Conservation (phyloP, 2,113 vertebrate genomes). For the Paradoxurus hermaphroditus region DNA sequence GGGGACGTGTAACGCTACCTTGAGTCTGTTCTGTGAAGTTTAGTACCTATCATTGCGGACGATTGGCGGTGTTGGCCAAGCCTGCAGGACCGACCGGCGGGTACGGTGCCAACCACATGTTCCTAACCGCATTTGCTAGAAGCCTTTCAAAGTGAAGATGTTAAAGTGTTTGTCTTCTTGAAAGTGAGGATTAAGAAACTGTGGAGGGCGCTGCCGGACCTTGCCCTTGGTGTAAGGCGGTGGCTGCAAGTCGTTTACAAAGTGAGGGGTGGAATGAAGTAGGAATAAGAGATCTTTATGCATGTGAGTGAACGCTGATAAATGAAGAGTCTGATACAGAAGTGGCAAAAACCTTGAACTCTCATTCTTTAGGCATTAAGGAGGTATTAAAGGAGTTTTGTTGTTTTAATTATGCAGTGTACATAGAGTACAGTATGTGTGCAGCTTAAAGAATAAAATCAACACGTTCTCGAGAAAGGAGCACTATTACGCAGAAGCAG, state of each 20-base stretch:
- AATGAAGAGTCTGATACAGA: too few species aligned
- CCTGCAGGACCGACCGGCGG: too few species aligned
- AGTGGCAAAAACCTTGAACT: neutral
- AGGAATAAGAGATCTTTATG: neutral
- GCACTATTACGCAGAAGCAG: neutral
- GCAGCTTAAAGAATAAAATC: neutral
- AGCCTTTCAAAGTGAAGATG: neutral
- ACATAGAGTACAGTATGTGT: too few species aligned
- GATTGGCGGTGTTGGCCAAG: rapidly evolving
- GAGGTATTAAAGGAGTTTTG: neutral
- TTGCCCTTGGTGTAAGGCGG: neutral
- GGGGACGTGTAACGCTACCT: too few species aligned
- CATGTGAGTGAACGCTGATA: neutral
- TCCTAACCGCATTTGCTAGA: neutral
- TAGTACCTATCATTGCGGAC: neutral
- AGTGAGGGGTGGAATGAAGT: too few species aligned
- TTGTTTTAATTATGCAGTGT: neutral
- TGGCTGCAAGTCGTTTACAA: neutral
- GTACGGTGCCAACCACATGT: neutral
- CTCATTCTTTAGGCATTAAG: neutral
- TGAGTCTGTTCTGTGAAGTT: neutral
- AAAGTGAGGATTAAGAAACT: neutral
- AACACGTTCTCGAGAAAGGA: neutral
- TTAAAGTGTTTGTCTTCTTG: neutral
- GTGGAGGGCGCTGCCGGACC: neutral